Percentiles rank a stretch among this genome's conserved stretches.
phyloP scores from a whole-genome alignment of 2,888 invertebrate species.

The Sinelater perroti region DNA sequence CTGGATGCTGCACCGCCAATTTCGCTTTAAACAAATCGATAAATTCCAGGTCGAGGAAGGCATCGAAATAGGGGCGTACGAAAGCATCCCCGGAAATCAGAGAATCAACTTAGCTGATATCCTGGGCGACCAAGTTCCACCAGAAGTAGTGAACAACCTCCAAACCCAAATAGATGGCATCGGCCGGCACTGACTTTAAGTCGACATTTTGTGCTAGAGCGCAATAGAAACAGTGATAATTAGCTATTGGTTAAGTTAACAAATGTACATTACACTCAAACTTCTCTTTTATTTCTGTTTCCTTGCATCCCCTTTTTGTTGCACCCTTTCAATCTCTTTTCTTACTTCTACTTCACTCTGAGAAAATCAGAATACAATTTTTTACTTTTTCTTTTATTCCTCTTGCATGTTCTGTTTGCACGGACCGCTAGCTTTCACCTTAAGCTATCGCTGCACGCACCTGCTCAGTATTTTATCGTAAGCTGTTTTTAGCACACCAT shows the following conservation, averaged over 20 bases:
- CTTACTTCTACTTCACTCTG: too few relatives aligned
- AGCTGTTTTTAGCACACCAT: too few relatives aligned
- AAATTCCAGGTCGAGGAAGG: conserved; percentile 81
- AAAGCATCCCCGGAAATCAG: conserved; percentile 86
- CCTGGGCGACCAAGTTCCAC: conserved; percentile 84
- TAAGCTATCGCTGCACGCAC: too few relatives aligned
- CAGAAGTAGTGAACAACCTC: conserved; percentile 87
- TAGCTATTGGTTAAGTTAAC: conserved; percentile 21
- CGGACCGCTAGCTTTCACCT: too few relatives aligned
- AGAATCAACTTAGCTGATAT: conserved; percentile 85
- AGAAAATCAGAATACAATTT: too few relatives aligned
- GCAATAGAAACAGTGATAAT: conserved; percentile 22
- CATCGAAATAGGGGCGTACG: conserved; percentile 85
- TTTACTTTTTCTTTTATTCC: conserved; percentile 23
- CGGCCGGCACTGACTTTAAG: conserved; percentile 67
- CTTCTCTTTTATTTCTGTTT: neutral
- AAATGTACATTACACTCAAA: conserved; percentile 5
- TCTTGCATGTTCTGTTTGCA: too few relatives aligned
- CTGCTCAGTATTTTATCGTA: too few relatives aligned
- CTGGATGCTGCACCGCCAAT: too few relatives aligned
- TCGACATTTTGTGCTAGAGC: neutral
- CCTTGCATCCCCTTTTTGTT: neutral
- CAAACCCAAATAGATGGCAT: conserved; percentile 87
- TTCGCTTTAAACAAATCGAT: too few relatives aligned
- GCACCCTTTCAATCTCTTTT: conserved; percentile 8